Base-by-base conservation (phyloP, 2,888 invertebrate genomes). In the Meandrusa payeni region DNA sequence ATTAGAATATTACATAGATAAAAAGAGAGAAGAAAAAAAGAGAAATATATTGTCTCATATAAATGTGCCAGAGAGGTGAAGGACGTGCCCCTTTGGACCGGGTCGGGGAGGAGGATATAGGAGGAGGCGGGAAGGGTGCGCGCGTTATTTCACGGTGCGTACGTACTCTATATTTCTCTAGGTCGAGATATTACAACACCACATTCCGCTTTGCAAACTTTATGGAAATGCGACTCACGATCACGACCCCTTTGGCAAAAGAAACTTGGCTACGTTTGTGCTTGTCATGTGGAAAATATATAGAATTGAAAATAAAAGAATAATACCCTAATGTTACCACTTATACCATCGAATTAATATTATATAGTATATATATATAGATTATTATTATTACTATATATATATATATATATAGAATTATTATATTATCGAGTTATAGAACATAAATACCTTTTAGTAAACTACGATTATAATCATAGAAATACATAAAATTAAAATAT, bases 1-100 rank as follows among this genome's bases (percentile, higher is more conserved):
- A n/a, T n/a, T n/a, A n/a, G n/a, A n/a, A n/a, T n/a, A n/a, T n/a
- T n/a, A n/a, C n/a, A n/a, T n/a, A n/a, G n/a, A n/a, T n/a, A n/a
- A n/a, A n/a, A n/a, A n/a, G n/a, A n/a, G n/a, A n/a, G n/a, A n/a
- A n/a, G n/a, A n/a, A n/a, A n/a, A n/a, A 32, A 11, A 23, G 27
- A 31, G 20, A 41, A 49, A 55, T 61, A 61, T 64, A 60, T 61
- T 60, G 61, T 61, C 57, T 54, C 47, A 52, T 64, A 68, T 78
- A 82, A 83, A 82, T 82, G 74, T 81, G 78, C 78, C 78, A 75
- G 62, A 64, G 72, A 72, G 72, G 73, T 69, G 71, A 77, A 76
- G 70, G 69, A 69, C 69, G 56, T 46, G 67, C 65, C 59, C 54
- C 54, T 57, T 62, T 63, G 64, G 65, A 58, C 68, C n/a, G n/a